phyloP scores from a whole-genome alignment of 2,797 vertebrate species.

The Hoplostethus atlanticus region DNA sequence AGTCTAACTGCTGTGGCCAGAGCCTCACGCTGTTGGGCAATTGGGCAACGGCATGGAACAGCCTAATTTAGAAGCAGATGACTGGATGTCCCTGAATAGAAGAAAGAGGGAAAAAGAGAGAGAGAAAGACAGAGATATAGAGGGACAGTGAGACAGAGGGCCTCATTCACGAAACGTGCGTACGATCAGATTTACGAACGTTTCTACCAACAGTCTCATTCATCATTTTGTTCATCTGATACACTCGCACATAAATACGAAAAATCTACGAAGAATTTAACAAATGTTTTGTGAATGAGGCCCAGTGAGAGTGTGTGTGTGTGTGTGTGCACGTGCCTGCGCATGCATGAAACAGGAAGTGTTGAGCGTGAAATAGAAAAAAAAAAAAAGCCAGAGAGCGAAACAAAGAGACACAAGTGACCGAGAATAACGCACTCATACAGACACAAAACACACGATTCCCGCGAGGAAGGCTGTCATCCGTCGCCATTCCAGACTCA shows the following conservation, averaged over 20 bases:
- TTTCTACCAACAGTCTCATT: too few relatives aligned
- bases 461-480: constrained; percentile 46
- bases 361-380: not conserved
- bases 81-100: constrained; percentile 57
- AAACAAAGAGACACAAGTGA: constrained; percentile 17
- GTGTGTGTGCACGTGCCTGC: not conserved
- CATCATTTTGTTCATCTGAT: too few relatives aligned
- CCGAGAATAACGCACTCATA: constrained; percentile 14
- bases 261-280: too few relatives aligned
- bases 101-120: constrained; percentile 18
- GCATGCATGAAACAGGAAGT: constrained; percentile 6
- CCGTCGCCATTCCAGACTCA: constrained; percentile 42
- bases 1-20: constrained; percentile 50
- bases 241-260: too few relatives aligned
- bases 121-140: not conserved
- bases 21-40: constrained; percentile 67
- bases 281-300: too few relatives aligned
- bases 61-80: constrained; percentile 70
- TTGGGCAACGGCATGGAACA: constrained; percentile 73
- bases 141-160: not conserved
- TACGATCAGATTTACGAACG: too few relatives aligned
- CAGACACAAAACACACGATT: constrained; percentile 8
- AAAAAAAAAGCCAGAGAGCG: constrained; percentile 7
- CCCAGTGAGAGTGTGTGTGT: not conserved
- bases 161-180: too few relatives aligned